Conservation (phyloP, 2,888 invertebrate species). For the Troides oblongomaculatus region DNA sequence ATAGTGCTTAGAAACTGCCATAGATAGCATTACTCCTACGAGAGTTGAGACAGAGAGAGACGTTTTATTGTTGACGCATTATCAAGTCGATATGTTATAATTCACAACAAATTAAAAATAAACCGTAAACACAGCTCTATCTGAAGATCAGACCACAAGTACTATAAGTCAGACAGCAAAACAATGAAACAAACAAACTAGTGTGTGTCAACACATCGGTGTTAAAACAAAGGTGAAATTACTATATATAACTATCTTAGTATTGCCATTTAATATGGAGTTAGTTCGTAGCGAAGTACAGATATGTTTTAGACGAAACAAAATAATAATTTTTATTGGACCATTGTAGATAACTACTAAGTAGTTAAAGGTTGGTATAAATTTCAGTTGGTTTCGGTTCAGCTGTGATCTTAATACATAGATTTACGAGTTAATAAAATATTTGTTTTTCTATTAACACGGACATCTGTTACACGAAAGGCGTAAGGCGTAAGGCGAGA, state of each 20-base stretch:
- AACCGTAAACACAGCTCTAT: neutral
- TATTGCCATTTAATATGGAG: neutral
- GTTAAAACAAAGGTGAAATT: too few species aligned
- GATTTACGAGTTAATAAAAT: constrained; percentile 62
- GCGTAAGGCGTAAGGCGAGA: constrained; percentile 44
- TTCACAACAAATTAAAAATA: neutral
- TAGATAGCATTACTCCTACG: constrained; percentile 2
- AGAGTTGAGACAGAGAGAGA: neutral
- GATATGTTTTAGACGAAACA: neutral
- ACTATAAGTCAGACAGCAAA: too few species aligned
- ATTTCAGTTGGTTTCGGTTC: constrained; percentile 25
- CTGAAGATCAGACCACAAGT: too few species aligned
- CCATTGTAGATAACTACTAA: neutral
- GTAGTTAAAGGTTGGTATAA: constrained; percentile 15
- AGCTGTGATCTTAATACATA: constrained; percentile 27
- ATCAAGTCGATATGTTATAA: neutral
- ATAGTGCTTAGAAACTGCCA: constrained; percentile 5
- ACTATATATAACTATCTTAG: too few species aligned
- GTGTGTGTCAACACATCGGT: too few species aligned
- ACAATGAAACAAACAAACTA: too few species aligned
- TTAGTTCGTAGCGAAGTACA: neutral
- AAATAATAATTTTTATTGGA: neutral
- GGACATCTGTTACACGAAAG: constrained; percentile 56
- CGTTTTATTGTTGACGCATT: neutral
- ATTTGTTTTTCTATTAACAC: constrained; percentile 54